A percentile compares a stretch with the other conserved stretches of the same genome.
Conservation (phyloP, 2,113 vertebrate species). For the Hemiscyllium ocellatum region DNA sequence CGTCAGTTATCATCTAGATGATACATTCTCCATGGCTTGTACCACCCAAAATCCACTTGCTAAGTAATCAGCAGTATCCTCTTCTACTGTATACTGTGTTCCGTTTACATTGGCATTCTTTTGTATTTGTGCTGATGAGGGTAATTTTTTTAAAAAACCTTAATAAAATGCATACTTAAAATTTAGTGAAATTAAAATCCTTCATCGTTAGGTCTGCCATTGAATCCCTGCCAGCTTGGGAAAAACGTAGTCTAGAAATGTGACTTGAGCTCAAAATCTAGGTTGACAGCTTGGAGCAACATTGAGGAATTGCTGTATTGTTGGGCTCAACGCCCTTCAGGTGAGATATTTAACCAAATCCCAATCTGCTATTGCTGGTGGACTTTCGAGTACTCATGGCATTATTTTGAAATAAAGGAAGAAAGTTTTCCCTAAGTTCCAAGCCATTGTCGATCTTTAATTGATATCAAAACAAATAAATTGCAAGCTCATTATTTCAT, state of each 20-base stretch:
- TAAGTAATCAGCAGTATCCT: too few species aligned
- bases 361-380: neutral
- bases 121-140: too few species aligned
- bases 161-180: neutral
- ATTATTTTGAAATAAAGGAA: neutral
- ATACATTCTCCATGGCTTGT: too few species aligned
- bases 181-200: neutral
- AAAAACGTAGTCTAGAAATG: neutral
- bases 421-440: neutral
- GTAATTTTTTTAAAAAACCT: too few species aligned
- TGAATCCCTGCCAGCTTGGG: neutral
- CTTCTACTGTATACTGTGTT: too few species aligned
- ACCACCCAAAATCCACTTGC: too few species aligned
- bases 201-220: neutral
- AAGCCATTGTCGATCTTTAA: neutral
- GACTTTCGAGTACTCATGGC: neutral
- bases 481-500: neutral
- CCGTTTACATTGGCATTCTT: too few species aligned
- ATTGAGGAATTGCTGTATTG: neutral
- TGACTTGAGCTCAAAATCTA: neutral
- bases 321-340: neutral
- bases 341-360: neutral
- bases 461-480: neutral
- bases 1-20: too few species aligned
- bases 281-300: neutral